These are phyloP conservation scores for Callopanchax toddi DNA, from an alignment of 2,113 vertebrate genomes.

Conservation along the genomic window DNA sequence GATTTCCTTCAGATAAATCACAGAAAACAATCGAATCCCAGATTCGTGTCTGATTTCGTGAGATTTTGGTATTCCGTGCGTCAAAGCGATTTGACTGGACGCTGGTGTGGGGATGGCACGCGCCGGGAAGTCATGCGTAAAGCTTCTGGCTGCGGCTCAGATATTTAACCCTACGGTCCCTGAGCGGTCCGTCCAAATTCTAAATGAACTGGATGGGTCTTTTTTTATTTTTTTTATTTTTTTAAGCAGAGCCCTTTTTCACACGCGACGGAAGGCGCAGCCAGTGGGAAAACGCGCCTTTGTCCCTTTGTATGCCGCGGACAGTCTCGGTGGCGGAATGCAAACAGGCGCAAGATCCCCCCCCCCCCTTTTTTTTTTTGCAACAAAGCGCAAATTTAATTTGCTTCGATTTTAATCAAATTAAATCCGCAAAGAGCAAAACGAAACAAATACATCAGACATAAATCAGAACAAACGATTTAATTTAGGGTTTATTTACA, in stretches of 20 bases:
- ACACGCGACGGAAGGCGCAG: constrained; percentile 1
- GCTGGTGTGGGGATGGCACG: constrained; percentile 38
- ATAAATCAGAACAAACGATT: neutral
- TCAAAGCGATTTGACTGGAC: constrained; percentile 42
- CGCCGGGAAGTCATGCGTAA: constrained; percentile 71
- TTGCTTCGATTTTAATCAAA: constrained; percentile 24
- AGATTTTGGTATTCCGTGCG: constrained; percentile 49
- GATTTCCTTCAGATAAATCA: constrained; percentile 16
- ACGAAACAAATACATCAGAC: constrained; percentile 21
- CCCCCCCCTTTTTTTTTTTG: constrained; percentile 12
- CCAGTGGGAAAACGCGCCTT: constrained; percentile 21
- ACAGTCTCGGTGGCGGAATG: constrained; percentile 63
- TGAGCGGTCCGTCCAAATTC: constrained; percentile 49
- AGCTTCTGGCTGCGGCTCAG: constrained; percentile 51
- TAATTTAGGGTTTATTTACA: neutral
- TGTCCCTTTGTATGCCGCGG: constrained; percentile 43
- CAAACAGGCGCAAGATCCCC: constrained; percentile 42
- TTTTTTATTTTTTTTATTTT: neutral
- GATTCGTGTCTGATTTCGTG: constrained; percentile 2
- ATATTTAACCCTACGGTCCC: constrained; percentile 66
- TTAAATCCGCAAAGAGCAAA: constrained; percentile 5
- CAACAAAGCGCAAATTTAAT: constrained; percentile 16
- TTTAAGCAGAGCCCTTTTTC: neutral
- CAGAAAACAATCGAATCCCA: constrained; percentile 26
- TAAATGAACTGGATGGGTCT: constrained; percentile 29